phyloP scores from a whole-genome alignment of 2,797 vertebrate genomes.

The Trematomus bernacchii region DNA sequence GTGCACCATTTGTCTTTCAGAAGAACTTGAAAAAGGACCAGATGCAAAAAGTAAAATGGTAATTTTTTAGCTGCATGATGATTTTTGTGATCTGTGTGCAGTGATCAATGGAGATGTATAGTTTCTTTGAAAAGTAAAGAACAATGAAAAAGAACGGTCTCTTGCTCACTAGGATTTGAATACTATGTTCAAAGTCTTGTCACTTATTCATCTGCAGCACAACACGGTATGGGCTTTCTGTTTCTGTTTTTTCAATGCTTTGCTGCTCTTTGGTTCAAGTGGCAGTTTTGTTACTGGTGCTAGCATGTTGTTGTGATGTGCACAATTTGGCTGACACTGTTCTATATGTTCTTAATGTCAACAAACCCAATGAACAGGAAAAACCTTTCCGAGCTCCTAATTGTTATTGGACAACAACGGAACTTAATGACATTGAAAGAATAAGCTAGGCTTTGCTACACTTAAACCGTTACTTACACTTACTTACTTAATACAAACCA shows the following conservation, averaged over 20 bases:
- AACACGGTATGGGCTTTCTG: not conserved
- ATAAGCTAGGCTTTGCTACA: not conserved
- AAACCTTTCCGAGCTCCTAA: not conserved
- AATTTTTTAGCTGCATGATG: constrained; percentile 69
- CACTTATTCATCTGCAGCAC: constrained; percentile 1
- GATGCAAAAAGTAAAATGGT: constrained; percentile 63
- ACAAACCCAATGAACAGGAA: constrained; percentile 4
- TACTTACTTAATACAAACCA: not conserved
- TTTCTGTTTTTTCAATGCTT: constrained; percentile 2
- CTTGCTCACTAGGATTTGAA: constrained; percentile 17
- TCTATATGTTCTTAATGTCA: not conserved
- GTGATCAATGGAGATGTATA: not conserved
- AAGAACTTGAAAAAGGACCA: constrained; percentile 59
- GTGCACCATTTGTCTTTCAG: constrained; percentile 69
- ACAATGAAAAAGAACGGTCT: not conserved
- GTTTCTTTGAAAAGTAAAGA: not conserved
- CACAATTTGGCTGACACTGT: not conserved
- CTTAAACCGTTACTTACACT: not conserved
- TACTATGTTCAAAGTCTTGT: constrained; percentile 16
- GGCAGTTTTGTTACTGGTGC: constrained; percentile 12
- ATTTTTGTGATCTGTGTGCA: constrained; percentile 37
- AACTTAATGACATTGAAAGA: not conserved
- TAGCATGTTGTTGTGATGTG: constrained; percentile 43
- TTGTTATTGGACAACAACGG: not conserved
- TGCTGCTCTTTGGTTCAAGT: constrained; percentile 2